Conservation (phyloP, 2,888 invertebrate species). For the Laspeyria flexula region DNA sequence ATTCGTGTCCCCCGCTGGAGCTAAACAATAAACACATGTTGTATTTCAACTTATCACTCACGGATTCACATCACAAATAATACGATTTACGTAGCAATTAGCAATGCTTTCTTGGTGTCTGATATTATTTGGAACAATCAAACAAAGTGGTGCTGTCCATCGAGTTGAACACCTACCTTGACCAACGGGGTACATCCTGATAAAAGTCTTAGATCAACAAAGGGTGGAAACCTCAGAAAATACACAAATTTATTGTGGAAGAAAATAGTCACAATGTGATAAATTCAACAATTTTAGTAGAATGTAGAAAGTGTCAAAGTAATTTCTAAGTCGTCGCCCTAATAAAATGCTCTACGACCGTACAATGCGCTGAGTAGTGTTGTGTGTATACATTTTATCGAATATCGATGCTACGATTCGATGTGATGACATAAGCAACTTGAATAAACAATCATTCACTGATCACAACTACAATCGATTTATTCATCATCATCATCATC, state of each 20-base stretch:
- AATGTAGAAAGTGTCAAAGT: slow-evolving; percentile 47
- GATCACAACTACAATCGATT: too few relatives aligned
- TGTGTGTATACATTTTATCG: neutral
- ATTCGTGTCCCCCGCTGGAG: slow-evolving; percentile 85
- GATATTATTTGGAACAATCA: slow-evolving; percentile 75
- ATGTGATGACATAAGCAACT: too few relatives aligned
- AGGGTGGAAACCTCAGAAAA: slow-evolving; percentile 53
- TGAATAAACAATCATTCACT: too few relatives aligned
- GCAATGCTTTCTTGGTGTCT: slow-evolving; percentile 31
- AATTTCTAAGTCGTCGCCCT: slow-evolving; percentile 45
- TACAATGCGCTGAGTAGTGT: slow-evolving; percentile 9
- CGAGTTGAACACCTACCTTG: slow-evolving; percentile 69
- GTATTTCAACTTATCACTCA: slow-evolving; percentile 10
- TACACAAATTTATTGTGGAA: slow-evolving; percentile 38
- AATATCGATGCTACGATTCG: neutral
- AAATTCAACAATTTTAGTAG: slow-evolving; percentile 34
- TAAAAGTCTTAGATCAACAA: slow-evolving; percentile 60
- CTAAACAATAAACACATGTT: slow-evolving; percentile 45
- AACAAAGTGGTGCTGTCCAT: slow-evolving; percentile 73
- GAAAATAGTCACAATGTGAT: slow-evolving; percentile 63
- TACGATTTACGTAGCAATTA: slow-evolving; percentile 9
- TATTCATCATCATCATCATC: too few relatives aligned
- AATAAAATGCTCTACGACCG: slow-evolving; percentile 42
- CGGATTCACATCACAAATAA: slow-evolving; percentile 8
- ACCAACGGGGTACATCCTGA: slow-evolving; percentile 82